These are phyloP conservation scores for Latrodectus geometricus DNA, from an alignment of 1,140 invertebrate genomes.

Conservation along the genomic window DNA sequence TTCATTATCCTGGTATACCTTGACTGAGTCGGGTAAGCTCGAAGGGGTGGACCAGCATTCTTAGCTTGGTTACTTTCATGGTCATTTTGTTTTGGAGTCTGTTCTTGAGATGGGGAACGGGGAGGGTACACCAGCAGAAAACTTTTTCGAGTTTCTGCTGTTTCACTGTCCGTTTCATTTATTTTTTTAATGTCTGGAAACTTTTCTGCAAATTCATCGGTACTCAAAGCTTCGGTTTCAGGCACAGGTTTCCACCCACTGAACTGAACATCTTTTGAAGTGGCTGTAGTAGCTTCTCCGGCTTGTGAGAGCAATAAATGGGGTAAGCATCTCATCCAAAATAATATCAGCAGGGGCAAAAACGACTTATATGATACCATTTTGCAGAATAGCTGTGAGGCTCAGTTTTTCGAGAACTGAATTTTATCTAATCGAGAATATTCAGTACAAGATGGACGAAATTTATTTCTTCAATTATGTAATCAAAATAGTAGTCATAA, in stretches of 20 bases:
- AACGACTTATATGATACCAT: neutral
- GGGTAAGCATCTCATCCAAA: neutral
- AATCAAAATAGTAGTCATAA: too few species aligned
- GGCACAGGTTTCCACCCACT: slow-evolving; percentile 41
- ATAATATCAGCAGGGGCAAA: neutral
- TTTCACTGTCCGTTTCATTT: neutral
- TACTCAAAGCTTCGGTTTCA: slow-evolving; percentile 23
- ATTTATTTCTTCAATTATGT: too few species aligned
- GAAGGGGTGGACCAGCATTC: slow-evolving; percentile 14
- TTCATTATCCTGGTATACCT: slow-evolving; percentile 31
- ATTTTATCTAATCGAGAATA: too few species aligned
- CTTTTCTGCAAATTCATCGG: slow-evolving; percentile 23
- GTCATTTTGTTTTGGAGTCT: neutral
- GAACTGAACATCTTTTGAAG: slow-evolving; percentile 26
- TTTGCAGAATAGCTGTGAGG: neutral
- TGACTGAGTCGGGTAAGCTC: slow-evolving; percentile 34
- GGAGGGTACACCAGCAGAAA: slow-evolving; percentile 38
- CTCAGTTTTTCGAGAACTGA: neutral
- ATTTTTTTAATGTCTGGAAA: neutral
- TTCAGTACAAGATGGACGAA: too few species aligned
- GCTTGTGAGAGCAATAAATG: neutral
- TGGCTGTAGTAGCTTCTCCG: slow-evolving; percentile 30
- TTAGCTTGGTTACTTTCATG: neutral
- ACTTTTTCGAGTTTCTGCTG: slow-evolving; percentile 36
- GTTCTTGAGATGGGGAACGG: neutral